Evolutionary conservation across 2,113 vertebrate genomes (phyloP).

Genomic region (Gila orcuttii): DNA sequence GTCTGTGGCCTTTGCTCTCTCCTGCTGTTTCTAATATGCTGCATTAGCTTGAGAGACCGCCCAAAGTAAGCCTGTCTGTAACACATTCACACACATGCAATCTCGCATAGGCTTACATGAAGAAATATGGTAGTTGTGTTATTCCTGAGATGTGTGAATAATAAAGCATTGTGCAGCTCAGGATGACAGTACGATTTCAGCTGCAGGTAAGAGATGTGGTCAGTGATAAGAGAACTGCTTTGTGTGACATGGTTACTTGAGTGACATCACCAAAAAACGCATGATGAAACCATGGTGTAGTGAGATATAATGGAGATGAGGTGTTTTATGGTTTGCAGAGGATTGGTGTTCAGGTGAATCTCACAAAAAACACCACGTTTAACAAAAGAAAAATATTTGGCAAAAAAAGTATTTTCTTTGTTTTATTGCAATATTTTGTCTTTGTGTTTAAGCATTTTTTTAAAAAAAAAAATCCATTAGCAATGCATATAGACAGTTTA

Average conservation of each 20-base stretch:
- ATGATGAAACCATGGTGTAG: not conserved
- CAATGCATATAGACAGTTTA: not conserved
- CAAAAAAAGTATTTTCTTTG: no score
- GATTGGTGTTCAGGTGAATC: not conserved
- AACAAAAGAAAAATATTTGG: not conserved
- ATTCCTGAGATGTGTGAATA: not conserved
- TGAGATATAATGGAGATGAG: not conserved
- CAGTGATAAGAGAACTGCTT: not conserved
- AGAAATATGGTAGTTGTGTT: conserved; percentile 7
- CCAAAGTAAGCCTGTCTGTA: conserved; percentile 24
- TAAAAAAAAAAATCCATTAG: not conserved
- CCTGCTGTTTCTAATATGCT: conserved; percentile 71
- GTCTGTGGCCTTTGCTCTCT: conserved; percentile 58
- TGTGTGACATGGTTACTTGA: not conserved
- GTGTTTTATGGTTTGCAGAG: not conserved
- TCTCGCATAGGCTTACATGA: not conserved
- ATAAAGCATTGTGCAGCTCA: not conserved
- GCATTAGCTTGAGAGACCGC: conserved; percentile 64
- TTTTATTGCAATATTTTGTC: no score
- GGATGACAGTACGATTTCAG: not conserved
- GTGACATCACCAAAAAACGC: not conserved
- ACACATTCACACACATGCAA: not conserved
- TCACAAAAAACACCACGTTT: not conserved
- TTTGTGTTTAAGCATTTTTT: no score
- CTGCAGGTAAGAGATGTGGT: not conserved